Percentiles rank a stretch among this genome's conserved stretches.
Conservation (phyloP, 2,113 vertebrate species). For the Empidonax traillii region DNA sequence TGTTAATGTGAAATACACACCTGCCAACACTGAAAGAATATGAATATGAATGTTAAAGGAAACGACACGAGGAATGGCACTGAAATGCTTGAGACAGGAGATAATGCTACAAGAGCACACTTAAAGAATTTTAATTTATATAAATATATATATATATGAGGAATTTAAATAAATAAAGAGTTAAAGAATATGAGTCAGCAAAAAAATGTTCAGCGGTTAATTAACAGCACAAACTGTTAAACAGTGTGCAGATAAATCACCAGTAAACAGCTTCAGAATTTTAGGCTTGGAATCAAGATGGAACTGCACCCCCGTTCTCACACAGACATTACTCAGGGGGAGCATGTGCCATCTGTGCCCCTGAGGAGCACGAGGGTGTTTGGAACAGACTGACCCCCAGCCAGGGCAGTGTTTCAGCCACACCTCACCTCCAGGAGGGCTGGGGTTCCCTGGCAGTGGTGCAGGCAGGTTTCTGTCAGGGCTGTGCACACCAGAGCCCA, state of each 20-base stretch:
- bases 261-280: not conserved
- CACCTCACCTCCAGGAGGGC: fast-evolving
- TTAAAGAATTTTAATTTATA: not conserved
- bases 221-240: not conserved
- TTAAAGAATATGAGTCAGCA: not conserved
- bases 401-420: not conserved
- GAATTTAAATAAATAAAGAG: not conserved
- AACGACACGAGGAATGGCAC: not conserved
- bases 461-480: not conserved
- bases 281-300: not conserved
- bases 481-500: not conserved
- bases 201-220: not conserved
- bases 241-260: not conserved
- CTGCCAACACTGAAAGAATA: conserved; percentile 48
- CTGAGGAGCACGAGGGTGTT: not conserved
- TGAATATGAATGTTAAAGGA: conserved; percentile 18
- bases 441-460: not conserved
- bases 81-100: not conserved
- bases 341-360: not conserved
- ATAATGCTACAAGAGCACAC: not conserved
- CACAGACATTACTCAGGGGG: fast-evolving
- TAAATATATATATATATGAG: not conserved
- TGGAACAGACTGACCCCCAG: not conserved
- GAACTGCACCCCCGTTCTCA: fast-evolving
- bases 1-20: conserved; percentile 50